Conservation (phyloP, 2,797 vertebrate genomes). For the Pipistrellus nathusii region DNA sequence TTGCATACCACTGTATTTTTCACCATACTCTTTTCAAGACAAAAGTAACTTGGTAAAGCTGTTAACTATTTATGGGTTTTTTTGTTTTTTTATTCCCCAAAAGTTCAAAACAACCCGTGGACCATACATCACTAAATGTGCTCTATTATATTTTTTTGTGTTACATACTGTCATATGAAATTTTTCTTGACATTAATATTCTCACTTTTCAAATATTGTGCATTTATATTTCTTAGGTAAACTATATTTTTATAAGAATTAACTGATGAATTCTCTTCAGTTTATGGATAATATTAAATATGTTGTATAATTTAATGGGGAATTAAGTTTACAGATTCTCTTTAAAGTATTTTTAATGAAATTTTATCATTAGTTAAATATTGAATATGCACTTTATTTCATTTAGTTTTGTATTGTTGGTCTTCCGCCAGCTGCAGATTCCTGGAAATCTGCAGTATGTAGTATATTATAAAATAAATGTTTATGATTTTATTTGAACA, state of each 20-base stretch:
- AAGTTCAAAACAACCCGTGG: not conserved
- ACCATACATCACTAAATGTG: not conserved
- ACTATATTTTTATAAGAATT: not conserved
- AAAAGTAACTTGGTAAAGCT: not conserved
- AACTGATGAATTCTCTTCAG: not conserved
- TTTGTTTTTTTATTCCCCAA: not conserved
- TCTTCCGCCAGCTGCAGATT: not conserved
- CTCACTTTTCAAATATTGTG: not conserved
- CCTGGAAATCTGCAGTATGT: not conserved
- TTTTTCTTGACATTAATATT: not conserved
- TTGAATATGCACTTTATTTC: not conserved
- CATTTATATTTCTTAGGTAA: not conserved
- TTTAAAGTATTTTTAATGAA: not conserved
- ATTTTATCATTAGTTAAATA: conserved; percentile 27
- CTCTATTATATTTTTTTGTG: not conserved
- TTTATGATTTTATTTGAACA: conserved; percentile 14
- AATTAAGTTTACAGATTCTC: not conserved
- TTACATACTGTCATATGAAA: not conserved
- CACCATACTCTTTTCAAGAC: not conserved
- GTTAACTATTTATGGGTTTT: not conserved
- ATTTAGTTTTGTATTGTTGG: not conserved
- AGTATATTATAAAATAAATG: not conserved
- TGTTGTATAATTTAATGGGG: not conserved
- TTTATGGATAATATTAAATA: not conserved
- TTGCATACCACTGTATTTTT: not conserved